Evolutionary conservation across 2,888 invertebrate species (phyloP).

Genomic region (Drosophila acutilabella): DNA sequence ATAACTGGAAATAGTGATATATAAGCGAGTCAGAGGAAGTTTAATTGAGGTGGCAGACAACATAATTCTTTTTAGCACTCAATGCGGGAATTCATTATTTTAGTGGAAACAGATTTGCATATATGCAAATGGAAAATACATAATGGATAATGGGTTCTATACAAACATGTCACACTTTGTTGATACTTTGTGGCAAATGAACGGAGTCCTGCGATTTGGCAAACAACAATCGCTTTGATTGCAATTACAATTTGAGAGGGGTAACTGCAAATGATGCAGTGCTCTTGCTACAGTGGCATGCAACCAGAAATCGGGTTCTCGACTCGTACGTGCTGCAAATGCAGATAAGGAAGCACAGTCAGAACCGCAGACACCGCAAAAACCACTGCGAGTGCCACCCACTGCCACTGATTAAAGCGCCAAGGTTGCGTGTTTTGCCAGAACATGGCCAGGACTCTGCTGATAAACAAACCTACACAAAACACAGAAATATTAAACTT

Average conservation of each 20-base stretch:
- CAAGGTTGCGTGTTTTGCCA: slow-evolving; percentile 39
- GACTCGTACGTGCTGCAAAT: slow-evolving; percentile 65
- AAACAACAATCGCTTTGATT: slow-evolving; percentile 74
- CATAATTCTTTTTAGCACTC: slow-evolving; percentile 14
- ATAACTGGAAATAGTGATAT: slow-evolving; percentile 45
- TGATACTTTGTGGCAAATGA: slow-evolving; percentile 57
- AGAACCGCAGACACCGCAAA: slow-evolving; percentile 34
- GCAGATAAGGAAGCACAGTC: slow-evolving; percentile 52
- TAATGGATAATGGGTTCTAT: slow-evolving; percentile 20
- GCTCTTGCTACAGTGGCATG: slow-evolving; percentile 26
- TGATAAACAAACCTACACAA: slow-evolving; percentile 39
- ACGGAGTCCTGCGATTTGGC: slow-evolving; percentile 49
- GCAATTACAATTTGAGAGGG: slow-evolving; percentile 58
- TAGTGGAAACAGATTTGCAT: slow-evolving; percentile 54
- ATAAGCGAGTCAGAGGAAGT: slow-evolving; percentile 37
- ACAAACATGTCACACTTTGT: slow-evolving; percentile 14
- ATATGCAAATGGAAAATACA: slow-evolving; percentile 26
- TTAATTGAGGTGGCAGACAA: slow-evolving; percentile 11
- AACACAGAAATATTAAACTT: slow-evolving; percentile 53
- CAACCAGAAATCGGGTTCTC: neutral
- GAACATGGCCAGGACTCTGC: slow-evolving; percentile 43
- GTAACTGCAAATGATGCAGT: slow-evolving; percentile 23
- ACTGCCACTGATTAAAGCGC: slow-evolving; percentile 25
- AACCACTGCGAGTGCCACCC: slow-evolving; percentile 27
- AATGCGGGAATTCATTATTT: slow-evolving; percentile 26